Evolutionary conservation across 2,888 invertebrate species (phyloP), one percentile per base, ranked within the genome.

Genomic region (Eulithis testata): DNA sequence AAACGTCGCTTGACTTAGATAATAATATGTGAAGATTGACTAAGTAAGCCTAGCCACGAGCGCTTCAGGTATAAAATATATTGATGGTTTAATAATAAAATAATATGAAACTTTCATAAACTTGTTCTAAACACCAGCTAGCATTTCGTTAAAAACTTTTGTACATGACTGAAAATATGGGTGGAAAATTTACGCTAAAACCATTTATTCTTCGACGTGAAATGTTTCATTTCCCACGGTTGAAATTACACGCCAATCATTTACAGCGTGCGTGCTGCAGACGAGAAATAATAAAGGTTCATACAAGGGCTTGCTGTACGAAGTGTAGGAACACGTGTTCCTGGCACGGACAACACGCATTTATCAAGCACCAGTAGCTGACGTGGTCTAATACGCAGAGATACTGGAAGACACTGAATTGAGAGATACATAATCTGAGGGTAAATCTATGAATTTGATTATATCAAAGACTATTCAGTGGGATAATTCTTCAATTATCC

Each of bases 291-390:
- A 72, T 68, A 74, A 71, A 5, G 43, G 47, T 59, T 52, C 12
- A 36, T 27, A 37, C 45, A 31, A 31, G 51, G 56, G 59, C 21
- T n/a, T 40, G 63, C 9, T 36, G 43, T 11, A 27, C 50, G 63
- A 68, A 68, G 31, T 72, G 71, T 75, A 64, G 70, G 70, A 73
- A 74, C 73, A 75, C 70, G 72, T 76, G 75, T 72, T 73, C 62
- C 45, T 60, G 72, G 73, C 73, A 73, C 74, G 70, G 65, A 31
- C 68, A 56, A 60, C 65, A 64, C 70, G 52, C 68, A 74, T 79
- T 75, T 77, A 73, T 79, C 75, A 71, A 66, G 12, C 58, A 57
- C 52, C 14, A 44, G 36, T 60, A 51, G 37, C 37, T 57, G 11
- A 7, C 4, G 21, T 21, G 31, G 27, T 9, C 49, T 9, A 9